phyloP scores from a whole-genome alignment of 2,113 vertebrate species.

The Passer domesticus region DNA sequence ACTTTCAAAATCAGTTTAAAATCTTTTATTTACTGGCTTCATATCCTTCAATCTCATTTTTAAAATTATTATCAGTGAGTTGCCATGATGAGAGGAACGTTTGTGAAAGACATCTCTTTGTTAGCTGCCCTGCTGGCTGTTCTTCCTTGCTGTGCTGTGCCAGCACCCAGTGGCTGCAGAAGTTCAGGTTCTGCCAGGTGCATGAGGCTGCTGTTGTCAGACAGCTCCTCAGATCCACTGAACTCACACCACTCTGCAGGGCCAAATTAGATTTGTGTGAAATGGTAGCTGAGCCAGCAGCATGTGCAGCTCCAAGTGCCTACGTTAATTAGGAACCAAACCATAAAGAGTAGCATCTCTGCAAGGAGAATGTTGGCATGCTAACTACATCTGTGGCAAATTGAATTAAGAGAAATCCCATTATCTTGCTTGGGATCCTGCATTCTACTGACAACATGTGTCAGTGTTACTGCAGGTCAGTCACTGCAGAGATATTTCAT shows the following conservation, averaged over 20 bases:
- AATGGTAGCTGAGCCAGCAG: slow-evolving; percentile 62
- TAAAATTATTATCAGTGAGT: neutral
- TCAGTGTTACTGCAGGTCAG: slow-evolving; percentile 31
- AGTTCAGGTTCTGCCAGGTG: neutral
- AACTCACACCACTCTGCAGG: slow-evolving; percentile 54
- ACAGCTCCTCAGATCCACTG: slow-evolving; percentile 1
- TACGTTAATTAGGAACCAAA: slow-evolving; percentile 69
- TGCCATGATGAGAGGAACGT: neutral
- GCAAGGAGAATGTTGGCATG: slow-evolving; percentile 42
- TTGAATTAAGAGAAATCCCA: slow-evolving; percentile 73
- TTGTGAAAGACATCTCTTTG: neutral
- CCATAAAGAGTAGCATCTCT: slow-evolving; percentile 67
- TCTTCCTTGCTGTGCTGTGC: neutral
- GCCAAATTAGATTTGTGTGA: slow-evolving; percentile 69
- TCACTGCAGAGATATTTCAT: slow-evolving; percentile 19
- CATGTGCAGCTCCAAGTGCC: slow-evolving; percentile 57
- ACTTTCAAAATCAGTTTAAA: slow-evolving; percentile 58
- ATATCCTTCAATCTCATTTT: neutral
- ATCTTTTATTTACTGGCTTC: slow-evolving; percentile 40
- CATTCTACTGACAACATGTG: slow-evolving; percentile 26
- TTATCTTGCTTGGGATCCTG: slow-evolving; percentile 60
- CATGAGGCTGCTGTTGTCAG: slow-evolving; percentile 3
- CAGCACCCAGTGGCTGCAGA: neutral
- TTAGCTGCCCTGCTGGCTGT: neutral
- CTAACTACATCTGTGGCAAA: slow-evolving; percentile 65